Evolutionary conservation across 92 coral and sea anemone species (phyloP), one percentile per base, ranked within the genome.

Genomic region (Palythoa grandis): DNA sequence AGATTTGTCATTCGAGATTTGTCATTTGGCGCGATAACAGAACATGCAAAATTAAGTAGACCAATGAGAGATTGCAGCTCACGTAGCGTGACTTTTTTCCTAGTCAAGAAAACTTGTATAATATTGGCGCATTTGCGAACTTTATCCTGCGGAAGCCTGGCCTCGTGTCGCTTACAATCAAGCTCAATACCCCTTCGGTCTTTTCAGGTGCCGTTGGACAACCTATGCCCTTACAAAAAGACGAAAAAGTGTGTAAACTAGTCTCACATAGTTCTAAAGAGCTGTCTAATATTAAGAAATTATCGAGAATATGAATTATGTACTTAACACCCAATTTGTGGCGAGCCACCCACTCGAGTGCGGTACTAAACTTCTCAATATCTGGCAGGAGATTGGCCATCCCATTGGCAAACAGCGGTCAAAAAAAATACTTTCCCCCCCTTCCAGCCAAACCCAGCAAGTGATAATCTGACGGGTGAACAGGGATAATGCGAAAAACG

Each of bases 371-470:
- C 52, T 11, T 35, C 29, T 84, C 82, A 71, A 14, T 3, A 29
- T 82, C 24, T 82, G 5, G 23, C 74, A 71, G 23, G 87, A 80
- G 68, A 87, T 87, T 1, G 86, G 9, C 17, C 87, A 79, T 48
- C 88, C 91, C 91, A 88, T 88, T 11, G 83, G 88, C 48, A 88
- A 40, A 83, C 90, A 87, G 5, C 60, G 56, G 65, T 80, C 87
- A n/a, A 4, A 35, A 66, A 54, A 74, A 75, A 25, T 39, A 79
- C 5, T 14, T n/a, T n/a, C 35, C 35, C 35, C 35, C 35, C 35
- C 35, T 1, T 29, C 35, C 35, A n/a, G n/a, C n/a, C n/a, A 86
- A 54, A 7, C 87, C 89, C 66, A 86, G 63, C 17, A 89, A 65
- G 4, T 77, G 83, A 17, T 89, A 87, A 78, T 89, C 92, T 16